phyloP scores from a whole-genome alignment of 2,797 vertebrate genomes.

The Remorina albescens region DNA sequence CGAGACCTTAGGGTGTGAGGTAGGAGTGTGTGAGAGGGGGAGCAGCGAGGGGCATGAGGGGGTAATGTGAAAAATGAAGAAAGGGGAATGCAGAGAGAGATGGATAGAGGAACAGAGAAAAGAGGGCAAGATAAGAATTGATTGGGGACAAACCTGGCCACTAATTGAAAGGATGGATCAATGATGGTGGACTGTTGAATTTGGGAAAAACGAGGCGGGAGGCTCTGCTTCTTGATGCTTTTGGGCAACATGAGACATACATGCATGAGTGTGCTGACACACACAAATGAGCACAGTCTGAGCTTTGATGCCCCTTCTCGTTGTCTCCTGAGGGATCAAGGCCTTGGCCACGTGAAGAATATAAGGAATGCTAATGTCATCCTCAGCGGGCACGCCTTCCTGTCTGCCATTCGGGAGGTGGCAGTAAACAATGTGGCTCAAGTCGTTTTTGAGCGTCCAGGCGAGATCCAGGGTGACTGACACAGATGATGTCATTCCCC shows the following conservation, averaged over 20 bases:
- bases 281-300: constrained; percentile 60
- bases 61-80: constrained; percentile 73
- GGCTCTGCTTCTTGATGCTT: constrained; percentile 28
- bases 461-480: constrained; percentile 78
- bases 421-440: constrained; percentile 80
- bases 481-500: constrained; percentile 71
- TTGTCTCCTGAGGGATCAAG: constrained; percentile 84
- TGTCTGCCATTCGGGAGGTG: constrained; percentile 60
- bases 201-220: constrained; percentile 59
- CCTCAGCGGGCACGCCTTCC: constrained; percentile 53
- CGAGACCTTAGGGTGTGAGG: constrained; percentile 88
- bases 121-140: constrained; percentile 74
- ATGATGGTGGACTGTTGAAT: constrained; percentile 73
- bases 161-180: constrained; percentile 79
- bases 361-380: constrained; percentile 82
- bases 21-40: constrained; percentile 45
- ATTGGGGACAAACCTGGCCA: constrained; percentile 71
- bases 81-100: constrained; percentile 50
- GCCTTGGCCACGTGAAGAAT: constrained; percentile 84
- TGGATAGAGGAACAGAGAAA: constrained; percentile 49
- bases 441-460: constrained; percentile 64
- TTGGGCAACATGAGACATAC: constrained; percentile 43
- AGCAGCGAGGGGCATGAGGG: constrained; percentile 38
- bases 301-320: constrained; percentile 87
- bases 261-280: constrained; percentile 44